These are phyloP conservation scores for Cuculus canorus DNA, from an alignment of 2,797 vertebrate species.

Conservation along the genomic window DNA sequence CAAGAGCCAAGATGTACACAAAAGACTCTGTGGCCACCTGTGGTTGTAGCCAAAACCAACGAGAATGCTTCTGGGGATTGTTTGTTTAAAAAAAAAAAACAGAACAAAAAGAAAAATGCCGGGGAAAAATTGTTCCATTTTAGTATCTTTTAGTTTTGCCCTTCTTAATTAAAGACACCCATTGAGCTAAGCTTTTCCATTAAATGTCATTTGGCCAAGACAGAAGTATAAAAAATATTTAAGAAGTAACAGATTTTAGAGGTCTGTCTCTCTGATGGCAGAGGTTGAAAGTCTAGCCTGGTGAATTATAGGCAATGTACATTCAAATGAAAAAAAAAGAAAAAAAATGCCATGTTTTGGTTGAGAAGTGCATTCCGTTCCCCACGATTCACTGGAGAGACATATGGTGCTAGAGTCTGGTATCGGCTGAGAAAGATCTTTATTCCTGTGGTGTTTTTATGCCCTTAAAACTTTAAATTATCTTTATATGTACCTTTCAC, in stretches of 20 bases:
- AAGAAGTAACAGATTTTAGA: conserved; percentile 5
- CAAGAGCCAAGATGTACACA: background rate
- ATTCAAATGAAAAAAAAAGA: background rate
- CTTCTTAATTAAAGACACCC: background rate
- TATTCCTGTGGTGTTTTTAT: conserved; percentile 35
- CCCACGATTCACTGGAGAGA: conserved; percentile 29
- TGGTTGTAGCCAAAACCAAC: background rate
- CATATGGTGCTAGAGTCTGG: conserved; percentile 25
- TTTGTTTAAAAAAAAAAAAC: background rate
- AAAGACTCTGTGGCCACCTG: background rate
- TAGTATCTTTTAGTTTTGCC: background rate
- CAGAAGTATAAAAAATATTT: background rate
- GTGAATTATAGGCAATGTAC: conserved; percentile 33
- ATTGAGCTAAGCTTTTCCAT: background rate
- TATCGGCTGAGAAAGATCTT: conserved; percentile 44
- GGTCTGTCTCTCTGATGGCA: background rate
- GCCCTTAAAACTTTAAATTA: conserved; percentile 63
- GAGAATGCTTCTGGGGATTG: background rate
- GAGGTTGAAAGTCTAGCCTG: background rate
- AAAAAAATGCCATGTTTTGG: background rate
- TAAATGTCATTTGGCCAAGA: background rate
- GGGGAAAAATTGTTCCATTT: background rate
- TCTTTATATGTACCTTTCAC: conserved; percentile 45
- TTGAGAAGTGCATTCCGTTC: background rate
- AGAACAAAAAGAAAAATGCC: background rate